phyloP scores from a whole-genome alignment of 64 coral and sea anemone species.

The Cladopsammia gracilis region DNA sequence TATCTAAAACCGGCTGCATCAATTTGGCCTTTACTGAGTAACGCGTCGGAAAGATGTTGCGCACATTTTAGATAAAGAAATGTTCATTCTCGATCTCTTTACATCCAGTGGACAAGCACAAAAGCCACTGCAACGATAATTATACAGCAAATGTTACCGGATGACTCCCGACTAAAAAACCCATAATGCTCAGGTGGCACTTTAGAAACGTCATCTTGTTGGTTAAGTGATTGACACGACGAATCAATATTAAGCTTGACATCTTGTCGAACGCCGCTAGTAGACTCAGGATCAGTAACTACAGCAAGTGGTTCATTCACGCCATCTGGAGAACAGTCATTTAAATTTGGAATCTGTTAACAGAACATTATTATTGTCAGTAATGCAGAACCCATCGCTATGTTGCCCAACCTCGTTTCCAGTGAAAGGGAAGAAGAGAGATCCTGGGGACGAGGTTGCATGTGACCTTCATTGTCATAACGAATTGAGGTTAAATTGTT shows the following conservation, averaged over 20 bases:
- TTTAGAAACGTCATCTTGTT: not conserved
- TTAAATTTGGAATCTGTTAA: not conserved
- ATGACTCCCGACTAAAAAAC: not conserved
- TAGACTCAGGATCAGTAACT: not conserved
- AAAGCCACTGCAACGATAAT: conserved; percentile 2
- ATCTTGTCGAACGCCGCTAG: not conserved
- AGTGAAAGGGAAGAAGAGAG: too few species aligned
- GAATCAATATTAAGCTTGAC: conserved; percentile 6
- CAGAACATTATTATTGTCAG: not conserved
- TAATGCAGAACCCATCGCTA: not conserved
- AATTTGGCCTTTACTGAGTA: too few species aligned
- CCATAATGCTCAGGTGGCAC: not conserved
- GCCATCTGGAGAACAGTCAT: not conserved
- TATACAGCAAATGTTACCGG: not conserved
- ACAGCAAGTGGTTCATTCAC: not conserved
- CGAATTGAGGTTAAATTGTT: too few species aligned
- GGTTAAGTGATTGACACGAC: not conserved
- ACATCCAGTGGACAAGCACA: conserved; percentile 17
- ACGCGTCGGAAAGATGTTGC: too few species aligned
- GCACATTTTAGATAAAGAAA: not conserved
- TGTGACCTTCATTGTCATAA: too few species aligned
- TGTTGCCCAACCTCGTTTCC: too few species aligned
- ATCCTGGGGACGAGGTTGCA: too few species aligned
- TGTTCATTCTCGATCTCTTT: not conserved
- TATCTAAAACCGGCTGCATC: too few species aligned